Evolutionary conservation across 2,113 vertebrate species (phyloP).

Genomic region (Acrocephalus kingi): DNA sequence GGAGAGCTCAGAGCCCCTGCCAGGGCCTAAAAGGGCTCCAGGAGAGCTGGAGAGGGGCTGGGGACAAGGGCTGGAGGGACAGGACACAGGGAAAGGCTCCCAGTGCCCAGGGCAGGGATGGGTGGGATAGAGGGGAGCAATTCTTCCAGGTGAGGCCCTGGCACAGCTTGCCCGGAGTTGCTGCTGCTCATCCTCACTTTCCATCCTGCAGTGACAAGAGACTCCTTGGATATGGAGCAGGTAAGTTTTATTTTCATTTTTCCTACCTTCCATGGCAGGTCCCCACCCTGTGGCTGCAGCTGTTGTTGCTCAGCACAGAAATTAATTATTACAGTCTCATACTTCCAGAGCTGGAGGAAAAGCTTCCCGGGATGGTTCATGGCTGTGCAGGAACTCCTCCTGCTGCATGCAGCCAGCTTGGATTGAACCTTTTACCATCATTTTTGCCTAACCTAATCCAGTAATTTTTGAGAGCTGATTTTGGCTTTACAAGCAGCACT

Average conservation of each 20-base stretch:
- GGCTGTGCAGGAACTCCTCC: neutral
- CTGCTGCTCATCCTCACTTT: neutral
- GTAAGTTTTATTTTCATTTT: neutral
- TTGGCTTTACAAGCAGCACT: neutral
- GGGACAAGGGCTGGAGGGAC: neutral
- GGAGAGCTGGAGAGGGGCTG: neutral
- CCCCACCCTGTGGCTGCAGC: neutral
- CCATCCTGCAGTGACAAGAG: neutral
- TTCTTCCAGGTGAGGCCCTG: no score
- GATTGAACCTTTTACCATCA: neutral
- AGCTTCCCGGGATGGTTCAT: accelerated
- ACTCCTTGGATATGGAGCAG: neutral
- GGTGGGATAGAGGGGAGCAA: neutral
- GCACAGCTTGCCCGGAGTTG: neutral
- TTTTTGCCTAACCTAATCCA: neutral
- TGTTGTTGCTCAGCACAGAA: neutral
- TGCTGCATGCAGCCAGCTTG: accelerated
- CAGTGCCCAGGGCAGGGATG: neutral
- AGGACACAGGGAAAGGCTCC: neutral
- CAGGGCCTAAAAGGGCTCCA: neutral
- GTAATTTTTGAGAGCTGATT: neutral
- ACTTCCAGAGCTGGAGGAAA: neutral
- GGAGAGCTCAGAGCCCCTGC: neutral
- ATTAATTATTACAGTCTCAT: accelerated
- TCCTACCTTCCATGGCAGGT: neutral